A percentile compares a stretch with the other conserved stretches of the same genome.
Conservation (phyloP, 2,113 vertebrate genomes). For the Sakesphorus luctuosus region DNA sequence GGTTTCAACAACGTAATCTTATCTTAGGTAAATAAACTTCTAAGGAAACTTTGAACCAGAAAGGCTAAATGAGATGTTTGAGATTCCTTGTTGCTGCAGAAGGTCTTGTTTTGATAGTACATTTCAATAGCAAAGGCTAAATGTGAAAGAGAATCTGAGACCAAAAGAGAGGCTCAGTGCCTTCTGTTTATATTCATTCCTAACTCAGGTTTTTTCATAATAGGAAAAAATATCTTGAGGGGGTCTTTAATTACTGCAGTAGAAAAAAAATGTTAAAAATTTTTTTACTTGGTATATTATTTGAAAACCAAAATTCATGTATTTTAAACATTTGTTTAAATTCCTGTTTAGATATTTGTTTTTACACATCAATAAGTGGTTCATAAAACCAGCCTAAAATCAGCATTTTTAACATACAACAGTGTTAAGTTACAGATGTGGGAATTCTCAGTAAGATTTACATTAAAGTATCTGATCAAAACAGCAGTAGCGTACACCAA, state of each 20-base stretch:
- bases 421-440: not conserved
- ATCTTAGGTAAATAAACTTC: conserved; percentile 22
- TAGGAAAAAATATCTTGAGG: not conserved
- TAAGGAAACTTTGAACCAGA: conserved; percentile 4
- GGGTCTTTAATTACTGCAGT: not conserved
- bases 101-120: conserved; percentile 22
- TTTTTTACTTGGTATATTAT: not conserved
- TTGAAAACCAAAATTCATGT: not conserved
- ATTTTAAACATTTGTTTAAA: not conserved
- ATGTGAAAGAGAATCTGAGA: not conserved
- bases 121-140: not conserved
- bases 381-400: not conserved
- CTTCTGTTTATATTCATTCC: not conserved
- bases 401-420: not conserved
- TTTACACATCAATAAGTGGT: not conserved
- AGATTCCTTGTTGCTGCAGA: conserved; percentile 26
- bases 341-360: not conserved
- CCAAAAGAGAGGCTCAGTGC: not conserved
- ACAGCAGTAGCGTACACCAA: not conserved
- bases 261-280: not conserved
- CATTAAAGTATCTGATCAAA: not conserved
- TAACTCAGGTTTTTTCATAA: not conserved
- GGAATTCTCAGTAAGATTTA: not conserved
- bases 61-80: conserved; percentile 13
- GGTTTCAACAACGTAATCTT: conserved; percentile 8